Conservation (phyloP, 2,888 invertebrate genomes). For the Cephus rjabovi region DNA sequence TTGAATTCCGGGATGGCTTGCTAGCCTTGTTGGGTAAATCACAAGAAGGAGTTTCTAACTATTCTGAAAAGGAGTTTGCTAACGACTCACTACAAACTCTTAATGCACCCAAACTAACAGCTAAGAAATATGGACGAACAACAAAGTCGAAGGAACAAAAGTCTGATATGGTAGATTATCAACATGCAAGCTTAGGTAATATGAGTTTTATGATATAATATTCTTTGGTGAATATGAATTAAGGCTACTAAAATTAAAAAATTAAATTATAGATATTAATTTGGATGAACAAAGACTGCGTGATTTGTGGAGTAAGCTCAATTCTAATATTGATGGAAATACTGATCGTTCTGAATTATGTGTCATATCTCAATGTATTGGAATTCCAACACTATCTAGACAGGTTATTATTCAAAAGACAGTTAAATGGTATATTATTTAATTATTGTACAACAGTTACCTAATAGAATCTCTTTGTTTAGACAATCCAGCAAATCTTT, state of each 20-base stretch:
- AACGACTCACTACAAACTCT: conserved; percentile 18
- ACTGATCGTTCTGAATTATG: conserved; percentile 75
- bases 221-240: not conserved
- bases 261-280: conserved; percentile 40
- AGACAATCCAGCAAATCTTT: conserved; percentile 73
- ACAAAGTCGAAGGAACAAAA: conserved; percentile 61
- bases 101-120: conserved; percentile 12
- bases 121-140: conserved; percentile 80
- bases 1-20: conserved; percentile 82
- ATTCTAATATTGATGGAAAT: conserved; percentile 71
- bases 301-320: conserved; percentile 74
- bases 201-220: not conserved
- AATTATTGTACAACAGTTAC: not conserved
- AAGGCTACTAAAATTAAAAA: not conserved
- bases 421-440: not conserved
- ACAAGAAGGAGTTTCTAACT: conserved; percentile 35
- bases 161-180: conserved; percentile 23
- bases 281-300: conserved; percentile 72
- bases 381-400: conserved; percentile 74
- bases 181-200: conserved; percentile 26
- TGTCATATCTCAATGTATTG: conserved; percentile 75
- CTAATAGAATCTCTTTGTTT: conserved; percentile 19
- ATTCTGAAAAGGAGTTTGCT: conserved; percentile 12
- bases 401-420: conserved; percentile 67
- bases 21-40: conserved; percentile 75